Evolutionary conservation across 2,888 invertebrate species (phyloP), one percentile per base, ranked within the genome.

Genomic region (Heterodera filipjevi): DNA sequence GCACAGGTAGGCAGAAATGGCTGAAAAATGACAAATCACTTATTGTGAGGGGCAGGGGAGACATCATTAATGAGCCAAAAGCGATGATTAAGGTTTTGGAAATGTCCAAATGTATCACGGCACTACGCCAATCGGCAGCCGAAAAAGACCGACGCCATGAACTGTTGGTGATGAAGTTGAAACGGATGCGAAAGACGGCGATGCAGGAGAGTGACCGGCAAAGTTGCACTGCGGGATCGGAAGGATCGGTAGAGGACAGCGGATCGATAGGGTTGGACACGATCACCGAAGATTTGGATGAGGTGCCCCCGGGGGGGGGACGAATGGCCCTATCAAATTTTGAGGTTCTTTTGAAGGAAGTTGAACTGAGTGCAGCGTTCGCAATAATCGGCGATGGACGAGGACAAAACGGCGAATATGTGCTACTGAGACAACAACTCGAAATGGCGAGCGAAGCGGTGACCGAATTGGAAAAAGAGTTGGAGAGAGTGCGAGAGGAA

Each of bases 91-190:
- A 68, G 81, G 86, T 87, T 44, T 80, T 88, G 12, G 88, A 88
- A 77, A 85, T 86, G 77, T 88, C 87, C 59, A 88, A 88, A 70
- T 88, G 88, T 81, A 88, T 89, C 66, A 89, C 87, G 16, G 87
- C 87, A 2, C 81, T 89, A 22, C 79, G 88, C 33, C 85, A 85
- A 78, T 82, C 86, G 19, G 85, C 84, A 59, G 79, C 84, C 79
- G 88, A 89, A 79, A 89, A 89, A 71, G 88, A 89, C 75, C 80
- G 86, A 22, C 79, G 87, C 12, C 84, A 86, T 73, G 87, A 88
- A 66, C 74, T 86, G 79, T 77, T 88, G 32, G 85, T 88, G 12
- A 84, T 84, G 71, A 88, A 87, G 77, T 83, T 87, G 78, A 86
- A 85, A 77, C 81, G 84, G 19, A 81, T 87, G 39, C 81, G 83